phyloP scores from a whole-genome alignment of 2,888 invertebrate species.

The Cerceris rybyensis region DNA sequence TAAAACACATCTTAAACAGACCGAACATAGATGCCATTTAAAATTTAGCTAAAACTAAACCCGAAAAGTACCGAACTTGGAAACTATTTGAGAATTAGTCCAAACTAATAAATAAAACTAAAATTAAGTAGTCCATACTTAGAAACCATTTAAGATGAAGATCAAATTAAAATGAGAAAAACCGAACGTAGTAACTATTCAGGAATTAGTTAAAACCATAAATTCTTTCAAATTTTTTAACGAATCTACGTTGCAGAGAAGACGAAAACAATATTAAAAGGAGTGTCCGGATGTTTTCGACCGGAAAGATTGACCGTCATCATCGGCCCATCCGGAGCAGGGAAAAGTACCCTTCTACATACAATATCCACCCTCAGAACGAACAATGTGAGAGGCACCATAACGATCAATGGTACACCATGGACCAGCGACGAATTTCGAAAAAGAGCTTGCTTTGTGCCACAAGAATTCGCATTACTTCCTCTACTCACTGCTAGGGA shows the following conservation, averaged over 20 bases:
- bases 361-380: slow-evolving; percentile 88
- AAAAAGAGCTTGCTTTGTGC: slow-evolving; percentile 88
- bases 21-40: no score
- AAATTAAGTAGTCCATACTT: no score
- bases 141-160: no score
- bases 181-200: neutral
- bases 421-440: slow-evolving; percentile 87
- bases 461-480: slow-evolving; percentile 84
- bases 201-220: neutral
- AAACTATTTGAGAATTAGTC: no score
- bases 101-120: no score
- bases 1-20: no score
- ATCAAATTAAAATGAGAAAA: no score
- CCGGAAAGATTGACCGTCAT: slow-evolving; percentile 86
- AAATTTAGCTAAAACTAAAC: no score
- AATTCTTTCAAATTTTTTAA: neutral
- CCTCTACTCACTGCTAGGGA: slow-evolving; percentile 84
- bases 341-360: slow-evolving; percentile 90
- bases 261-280: slow-evolving; percentile 82
- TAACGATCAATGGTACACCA: slow-evolving; percentile 87
- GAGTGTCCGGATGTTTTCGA: slow-evolving; percentile 84
- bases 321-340: slow-evolving; percentile 88
- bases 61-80: no score
- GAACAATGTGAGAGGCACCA: slow-evolving; percentile 83
- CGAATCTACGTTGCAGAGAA: slow-evolving; percentile 56